Conservation (phyloP, 2,113 vertebrate genomes). For the human (Homo sapiens) region GRCh38 chr2:225311001-225311500, state of each 20-base stretch:
- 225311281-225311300: background rate
- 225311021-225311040: background rate
- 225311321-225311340: background rate
- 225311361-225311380: background rate
- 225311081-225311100: background rate
- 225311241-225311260: background rate
- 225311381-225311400: background rate
- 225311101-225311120: background rate
- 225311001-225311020: background rate
- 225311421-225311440: background rate
- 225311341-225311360: background rate
- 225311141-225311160: background rate
- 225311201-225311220: background rate
- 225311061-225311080: background rate
- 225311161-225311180: background rate
- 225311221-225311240: background rate
- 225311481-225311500: rapidly evolving
- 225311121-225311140: background rate
- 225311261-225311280: background rate
- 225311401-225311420: background rate
- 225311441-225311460: background rate
- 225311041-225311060: background rate
- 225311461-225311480: background rate
- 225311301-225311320: background rate
- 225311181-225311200: background rate